Percentiles rank a stretch among this genome's conserved stretches.
Conservation (phyloP, 2,888 invertebrate species). For the Cephus nigrinus region DNA sequence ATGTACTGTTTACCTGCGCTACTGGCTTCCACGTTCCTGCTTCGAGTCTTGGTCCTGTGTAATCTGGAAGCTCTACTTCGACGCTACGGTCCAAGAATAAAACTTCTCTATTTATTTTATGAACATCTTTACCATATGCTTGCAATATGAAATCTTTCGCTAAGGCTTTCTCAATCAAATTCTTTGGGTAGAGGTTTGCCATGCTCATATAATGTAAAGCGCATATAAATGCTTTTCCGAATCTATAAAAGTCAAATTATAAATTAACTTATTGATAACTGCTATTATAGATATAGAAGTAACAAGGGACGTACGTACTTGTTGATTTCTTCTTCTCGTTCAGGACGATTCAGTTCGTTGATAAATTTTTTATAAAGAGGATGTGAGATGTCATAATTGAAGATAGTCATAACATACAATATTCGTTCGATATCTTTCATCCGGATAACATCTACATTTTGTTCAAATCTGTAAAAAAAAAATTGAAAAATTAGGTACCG, state of each 20-base stretch:
- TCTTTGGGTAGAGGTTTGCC: constrained; percentile 70
- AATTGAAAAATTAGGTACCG: constrained; percentile 1
- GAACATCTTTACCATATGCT: constrained; percentile 69
- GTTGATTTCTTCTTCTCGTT: constrained; percentile 70
- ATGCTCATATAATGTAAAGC: constrained; percentile 72
- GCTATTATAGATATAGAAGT: neutral
- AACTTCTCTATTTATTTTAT: constrained; percentile 70
- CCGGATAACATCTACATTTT: constrained; percentile 68
- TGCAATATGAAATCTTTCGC: constrained; percentile 70
- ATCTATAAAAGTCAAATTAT: constrained; percentile 31
- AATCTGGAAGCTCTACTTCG: constrained; percentile 72
- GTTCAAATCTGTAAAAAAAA: constrained; percentile 59
- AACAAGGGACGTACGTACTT: constrained; percentile 33
- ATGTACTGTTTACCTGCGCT: constrained; percentile 64
- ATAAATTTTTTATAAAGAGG: constrained; percentile 67
- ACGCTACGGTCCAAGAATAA: constrained; percentile 73
- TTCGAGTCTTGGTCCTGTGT: constrained; percentile 70
- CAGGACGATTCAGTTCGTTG: constrained; percentile 68
- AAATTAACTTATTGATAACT: neutral
- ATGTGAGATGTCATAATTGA: constrained; percentile 69
- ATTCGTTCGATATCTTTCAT: constrained; percentile 83
- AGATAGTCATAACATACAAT: constrained; percentile 72
- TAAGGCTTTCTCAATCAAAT: constrained; percentile 72
- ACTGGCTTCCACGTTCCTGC: constrained; percentile 67
- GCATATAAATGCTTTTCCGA: constrained; percentile 24